A percentile compares a stretch with the other conserved stretches of the same genome.
These are phyloP conservation scores for Antheraea yamamai DNA, from an alignment of 2,888 invertebrate species.

Conservation along the genomic window DNA sequence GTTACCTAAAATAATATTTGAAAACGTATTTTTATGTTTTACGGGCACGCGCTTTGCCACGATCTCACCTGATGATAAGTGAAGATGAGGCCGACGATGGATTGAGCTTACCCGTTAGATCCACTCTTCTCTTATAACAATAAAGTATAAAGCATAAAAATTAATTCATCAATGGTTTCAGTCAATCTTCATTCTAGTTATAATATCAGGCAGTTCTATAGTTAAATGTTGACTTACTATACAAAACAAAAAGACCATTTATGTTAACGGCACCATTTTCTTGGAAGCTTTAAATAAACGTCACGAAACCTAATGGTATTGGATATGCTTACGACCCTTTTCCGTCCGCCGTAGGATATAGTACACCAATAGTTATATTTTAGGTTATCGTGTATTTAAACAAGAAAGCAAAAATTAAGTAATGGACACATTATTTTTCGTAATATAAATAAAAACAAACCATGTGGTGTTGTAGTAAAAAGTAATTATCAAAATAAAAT, in stretches of 20 bases:
- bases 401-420: neutral
- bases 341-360: neutral
- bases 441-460: neutral
- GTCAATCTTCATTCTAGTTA: neutral
- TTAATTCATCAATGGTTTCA: neutral
- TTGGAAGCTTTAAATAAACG: neutral
- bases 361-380: neutral
- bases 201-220: neutral
- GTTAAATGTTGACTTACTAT: neutral
- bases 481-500: too few species aligned
- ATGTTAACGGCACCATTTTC: neutral
- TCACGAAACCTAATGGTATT: constrained; percentile 2
- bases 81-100: too few species aligned
- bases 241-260: neutral
- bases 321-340: neutral
- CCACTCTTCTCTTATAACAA: too few species aligned
- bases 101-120: too few species aligned
- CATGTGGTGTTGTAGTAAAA: neutral
- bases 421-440: neutral
- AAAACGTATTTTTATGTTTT: too few species aligned
- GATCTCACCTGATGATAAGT: too few species aligned
- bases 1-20: too few species aligned
- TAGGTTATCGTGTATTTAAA: neutral
- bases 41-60: too few species aligned
- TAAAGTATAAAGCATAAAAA: neutral